Conservation (phyloP, 2,113 vertebrate genomes). For the Rhinoderma darwinii region DNA sequence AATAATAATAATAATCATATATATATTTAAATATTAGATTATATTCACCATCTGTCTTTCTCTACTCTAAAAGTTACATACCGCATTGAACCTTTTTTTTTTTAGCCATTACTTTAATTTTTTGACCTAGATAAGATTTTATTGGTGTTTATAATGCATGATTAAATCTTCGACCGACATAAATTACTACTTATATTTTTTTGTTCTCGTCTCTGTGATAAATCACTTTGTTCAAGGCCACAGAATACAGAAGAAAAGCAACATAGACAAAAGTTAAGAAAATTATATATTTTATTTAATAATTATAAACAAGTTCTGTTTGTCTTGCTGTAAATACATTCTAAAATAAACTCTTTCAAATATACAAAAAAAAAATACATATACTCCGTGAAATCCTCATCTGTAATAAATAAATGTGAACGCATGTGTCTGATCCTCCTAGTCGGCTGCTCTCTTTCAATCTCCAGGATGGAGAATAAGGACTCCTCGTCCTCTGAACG, state of each 20-base stretch:
- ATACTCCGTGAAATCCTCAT: constrained; percentile 76
- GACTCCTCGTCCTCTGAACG: constrained; percentile 72
- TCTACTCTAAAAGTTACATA: too few relatives aligned
- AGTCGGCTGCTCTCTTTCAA: constrained; percentile 74
- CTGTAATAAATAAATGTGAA: constrained; percentile 85
- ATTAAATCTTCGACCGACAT: background rate
- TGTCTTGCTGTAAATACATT: constrained; percentile 78
- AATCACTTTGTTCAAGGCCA: background rate
- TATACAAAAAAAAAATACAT: constrained; percentile 85
- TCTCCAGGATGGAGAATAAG: constrained; percentile 76
- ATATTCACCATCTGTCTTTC: too few relatives aligned
- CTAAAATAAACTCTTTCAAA: constrained; percentile 86
- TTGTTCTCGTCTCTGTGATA: too few relatives aligned
- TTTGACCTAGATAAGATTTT: background rate
- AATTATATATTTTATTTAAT: constrained; percentile 83
- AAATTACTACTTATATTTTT: background rate
- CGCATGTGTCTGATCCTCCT: constrained; percentile 75
- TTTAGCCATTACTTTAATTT: background rate
- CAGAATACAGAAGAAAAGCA: constrained; percentile 2
- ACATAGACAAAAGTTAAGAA: constrained; percentile 68
- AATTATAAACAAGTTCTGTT: constrained; percentile 70
- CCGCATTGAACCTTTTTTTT: too few relatives aligned
- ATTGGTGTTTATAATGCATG: background rate
- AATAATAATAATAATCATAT: too few relatives aligned
- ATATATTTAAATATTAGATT: too few relatives aligned